Percentiles rank a stretch among this genome's conserved stretches.
Conservation (phyloP, 2,797 vertebrate genomes). For the Phalloptychus januarius region DNA sequence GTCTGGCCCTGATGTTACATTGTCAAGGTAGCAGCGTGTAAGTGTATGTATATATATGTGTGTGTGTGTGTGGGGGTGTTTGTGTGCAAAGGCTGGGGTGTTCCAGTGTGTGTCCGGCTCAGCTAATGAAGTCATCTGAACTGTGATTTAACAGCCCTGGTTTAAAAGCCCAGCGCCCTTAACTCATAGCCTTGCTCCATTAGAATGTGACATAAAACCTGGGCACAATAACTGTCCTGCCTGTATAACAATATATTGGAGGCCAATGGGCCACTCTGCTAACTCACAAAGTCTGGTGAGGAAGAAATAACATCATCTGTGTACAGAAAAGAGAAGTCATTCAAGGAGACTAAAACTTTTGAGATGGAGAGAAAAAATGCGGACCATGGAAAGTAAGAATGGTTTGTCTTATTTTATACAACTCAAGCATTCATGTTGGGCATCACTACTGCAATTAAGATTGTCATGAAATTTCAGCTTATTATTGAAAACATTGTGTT, state of each 20-base stretch:
- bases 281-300: slow-evolving; percentile 56
- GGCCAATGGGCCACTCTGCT: slow-evolving; percentile 67
- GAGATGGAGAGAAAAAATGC: slow-evolving; percentile 11
- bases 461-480: neutral
- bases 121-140: slow-evolving; percentile 82
- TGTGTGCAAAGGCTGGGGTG: slow-evolving; percentile 47
- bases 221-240: slow-evolving; percentile 77
- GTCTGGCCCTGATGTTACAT: slow-evolving; percentile 64
- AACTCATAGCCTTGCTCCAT: slow-evolving; percentile 81
- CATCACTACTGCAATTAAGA: neutral
- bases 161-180: slow-evolving; percentile 78
- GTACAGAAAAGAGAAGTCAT: slow-evolving; percentile 59
- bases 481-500: neutral
- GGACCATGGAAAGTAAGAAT: slow-evolving; percentile 46
- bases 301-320: slow-evolving; percentile 41
- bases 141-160: slow-evolving; percentile 79
- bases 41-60: slow-evolving; percentile 48
- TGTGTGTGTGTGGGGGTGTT: slow-evolving; percentile 38
- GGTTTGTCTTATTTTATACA: neutral
- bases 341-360: slow-evolving; percentile 72
- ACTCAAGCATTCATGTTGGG: neutral
- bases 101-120: slow-evolving; percentile 75
- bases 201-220: slow-evolving; percentile 82
- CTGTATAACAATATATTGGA: slow-evolving; percentile 77
- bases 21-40: slow-evolving; percentile 71